Evolutionary conservation across 92 coral and sea anemone species (phyloP).

Genomic region (Epizoanthus scotinus): DNA sequence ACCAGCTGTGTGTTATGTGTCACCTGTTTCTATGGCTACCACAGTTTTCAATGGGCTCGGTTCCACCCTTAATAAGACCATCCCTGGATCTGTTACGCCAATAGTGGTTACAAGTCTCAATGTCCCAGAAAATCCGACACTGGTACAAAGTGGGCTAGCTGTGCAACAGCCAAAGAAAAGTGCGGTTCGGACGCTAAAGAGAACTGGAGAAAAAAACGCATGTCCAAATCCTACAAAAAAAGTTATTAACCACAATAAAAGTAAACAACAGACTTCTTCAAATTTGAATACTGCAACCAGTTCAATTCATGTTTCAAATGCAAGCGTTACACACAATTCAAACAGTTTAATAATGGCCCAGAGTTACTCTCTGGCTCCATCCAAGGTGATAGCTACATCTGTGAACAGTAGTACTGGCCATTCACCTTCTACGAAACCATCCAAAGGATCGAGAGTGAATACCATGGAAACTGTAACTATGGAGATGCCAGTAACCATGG

Average conservation of each 20-base stretch:
- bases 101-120: conserved; percentile 19
- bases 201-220: background rate
- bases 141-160: conserved; percentile 6
- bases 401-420: background rate
- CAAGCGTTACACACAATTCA: background rate
- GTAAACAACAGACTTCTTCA: conserved; percentile 17
- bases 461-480: background rate
- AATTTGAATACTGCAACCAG: background rate
- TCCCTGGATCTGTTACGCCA: conserved; percentile 4
- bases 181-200: conserved; percentile 2
- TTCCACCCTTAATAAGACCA: background rate
- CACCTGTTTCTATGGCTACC: conserved; percentile 40
- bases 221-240: conserved; percentile 24
- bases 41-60: conserved; percentile 13
- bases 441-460: conserved; percentile 7
- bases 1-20: conserved; percentile 35
- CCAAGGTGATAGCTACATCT: conserved; percentile 7
- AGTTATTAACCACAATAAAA: background rate
- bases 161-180: conserved; percentile 9
- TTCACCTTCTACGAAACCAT: background rate
- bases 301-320: background rate
- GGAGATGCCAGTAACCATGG: conserved; percentile 34
- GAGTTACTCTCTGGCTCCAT: background rate
- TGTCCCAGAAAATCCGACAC: conserved; percentile 19
- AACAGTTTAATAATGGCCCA: background rate